Conservation (phyloP, 2,113 vertebrate species). For the Bungarus multicinctus region DNA sequence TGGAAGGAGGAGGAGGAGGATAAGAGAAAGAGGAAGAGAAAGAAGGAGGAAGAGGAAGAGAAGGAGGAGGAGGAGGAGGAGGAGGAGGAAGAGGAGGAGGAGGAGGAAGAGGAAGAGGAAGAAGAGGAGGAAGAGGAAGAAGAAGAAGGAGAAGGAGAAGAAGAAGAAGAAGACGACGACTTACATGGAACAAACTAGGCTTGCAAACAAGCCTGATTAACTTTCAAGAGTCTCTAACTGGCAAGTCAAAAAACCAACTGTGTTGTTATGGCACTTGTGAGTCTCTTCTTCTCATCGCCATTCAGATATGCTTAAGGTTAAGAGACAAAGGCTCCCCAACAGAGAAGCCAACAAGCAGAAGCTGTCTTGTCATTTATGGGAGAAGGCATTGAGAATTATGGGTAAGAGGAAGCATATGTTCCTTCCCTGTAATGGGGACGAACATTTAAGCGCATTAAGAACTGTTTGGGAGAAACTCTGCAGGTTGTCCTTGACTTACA, state of each 20-base stretch:
- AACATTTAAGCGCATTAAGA: neutral
- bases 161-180: fast-evolving
- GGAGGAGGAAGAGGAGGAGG: fast-evolving
- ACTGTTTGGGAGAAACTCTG: neutral
- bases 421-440: neutral
- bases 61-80: too few relatives aligned
- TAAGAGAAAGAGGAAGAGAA: too few relatives aligned
- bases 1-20: too few relatives aligned
- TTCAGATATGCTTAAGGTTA: neutral
- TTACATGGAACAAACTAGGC: neutral
- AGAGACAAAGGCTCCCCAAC: neutral
- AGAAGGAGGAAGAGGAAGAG: fast-evolving
- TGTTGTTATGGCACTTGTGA: neutral
- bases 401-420: too few relatives aligned
- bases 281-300: neutral
- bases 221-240: neutral
- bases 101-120: fast-evolving
- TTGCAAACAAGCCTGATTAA: neutral
- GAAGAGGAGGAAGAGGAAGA: too few relatives aligned
- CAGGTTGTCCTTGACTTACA: too few relatives aligned
- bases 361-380: neutral
- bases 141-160: too few relatives aligned
- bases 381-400: neutral
- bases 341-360: neutral
- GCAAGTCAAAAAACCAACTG: neutral